phyloP scores from a whole-genome alignment of 2,797 vertebrate genomes.

The Loriculus beryllinus region DNA sequence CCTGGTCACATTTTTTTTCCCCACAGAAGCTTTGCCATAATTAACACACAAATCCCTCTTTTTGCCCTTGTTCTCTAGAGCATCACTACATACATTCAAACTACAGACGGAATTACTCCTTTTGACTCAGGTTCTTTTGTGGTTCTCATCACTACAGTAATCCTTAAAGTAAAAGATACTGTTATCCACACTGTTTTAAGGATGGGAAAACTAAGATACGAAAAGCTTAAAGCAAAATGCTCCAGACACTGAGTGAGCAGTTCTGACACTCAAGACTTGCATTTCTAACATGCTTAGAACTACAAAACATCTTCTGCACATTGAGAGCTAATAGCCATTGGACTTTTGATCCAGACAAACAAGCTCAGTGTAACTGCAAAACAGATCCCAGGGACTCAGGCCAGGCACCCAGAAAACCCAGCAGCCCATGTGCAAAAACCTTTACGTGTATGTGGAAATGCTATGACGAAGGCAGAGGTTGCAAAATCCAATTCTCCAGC shows the following conservation, averaged over 20 bases:
- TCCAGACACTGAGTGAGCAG: fast-evolving
- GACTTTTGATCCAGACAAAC: background rate
- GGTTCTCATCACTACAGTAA: background rate
- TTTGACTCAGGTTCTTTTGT: background rate
- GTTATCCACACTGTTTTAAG: background rate
- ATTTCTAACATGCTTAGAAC: background rate
- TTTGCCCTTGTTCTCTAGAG: background rate
- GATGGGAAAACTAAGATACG: background rate
- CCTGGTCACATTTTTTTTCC: background rate
- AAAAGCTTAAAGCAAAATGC: background rate
- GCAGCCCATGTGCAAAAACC: fast-evolving
- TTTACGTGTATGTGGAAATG: background rate
- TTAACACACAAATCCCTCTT: background rate
- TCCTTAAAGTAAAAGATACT: background rate
- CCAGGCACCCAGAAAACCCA: background rate
- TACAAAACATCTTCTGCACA: background rate
- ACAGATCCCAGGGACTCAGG: background rate
- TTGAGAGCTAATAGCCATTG: background rate
- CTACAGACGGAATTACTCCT: background rate
- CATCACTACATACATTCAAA: background rate
- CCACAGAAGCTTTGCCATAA: background rate
- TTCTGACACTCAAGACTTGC: background rate
- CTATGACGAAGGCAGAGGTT: fast-evolving
- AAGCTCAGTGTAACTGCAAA: background rate
- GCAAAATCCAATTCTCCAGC: background rate